These are phyloP conservation scores for Enteromius treurensis DNA, from an alignment of 2,797 vertebrate genomes.

Conservation along the genomic window DNA sequence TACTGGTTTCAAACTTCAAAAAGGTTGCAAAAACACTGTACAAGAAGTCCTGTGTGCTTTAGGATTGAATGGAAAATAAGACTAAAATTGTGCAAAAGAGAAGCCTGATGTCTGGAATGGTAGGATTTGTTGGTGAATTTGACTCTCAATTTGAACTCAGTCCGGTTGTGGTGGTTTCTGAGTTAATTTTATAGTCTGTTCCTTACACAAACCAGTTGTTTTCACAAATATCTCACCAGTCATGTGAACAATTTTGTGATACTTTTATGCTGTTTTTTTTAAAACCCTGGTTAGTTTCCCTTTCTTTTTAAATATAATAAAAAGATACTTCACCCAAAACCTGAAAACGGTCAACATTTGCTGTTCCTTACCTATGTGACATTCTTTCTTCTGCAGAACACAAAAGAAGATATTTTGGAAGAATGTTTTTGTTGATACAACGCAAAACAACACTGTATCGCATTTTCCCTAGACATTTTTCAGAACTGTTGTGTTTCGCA, in stretches of 20 bases:
- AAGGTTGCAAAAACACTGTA: neutral
- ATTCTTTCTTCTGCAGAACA: conserved; percentile 9
- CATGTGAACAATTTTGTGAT: neutral
- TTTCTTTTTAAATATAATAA: conserved; percentile 3
- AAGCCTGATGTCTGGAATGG: neutral
- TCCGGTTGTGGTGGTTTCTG: neutral
- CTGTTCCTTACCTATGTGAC: neutral
- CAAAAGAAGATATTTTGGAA: neutral
- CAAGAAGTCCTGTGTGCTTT: neutral
- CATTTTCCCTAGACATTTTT: neutral
- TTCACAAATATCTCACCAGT: neutral
- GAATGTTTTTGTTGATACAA: neutral
- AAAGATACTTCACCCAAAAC: neutral
- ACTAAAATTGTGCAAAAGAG: neutral
- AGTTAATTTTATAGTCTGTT: neutral
- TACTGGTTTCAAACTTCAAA: neutral
- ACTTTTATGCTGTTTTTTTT: neutral
- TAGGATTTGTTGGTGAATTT: neutral
- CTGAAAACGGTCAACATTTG: neutral
- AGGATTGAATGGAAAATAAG: neutral
- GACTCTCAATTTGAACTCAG: neutral
- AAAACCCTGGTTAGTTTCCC: neutral
- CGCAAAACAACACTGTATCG: neutral
- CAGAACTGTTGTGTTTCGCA: neutral
- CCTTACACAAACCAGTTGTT: neutral